These are phyloP conservation scores for Oceanodroma tethys DNA, from an alignment of 2,113 vertebrate genomes.

Conservation along the genomic window DNA sequence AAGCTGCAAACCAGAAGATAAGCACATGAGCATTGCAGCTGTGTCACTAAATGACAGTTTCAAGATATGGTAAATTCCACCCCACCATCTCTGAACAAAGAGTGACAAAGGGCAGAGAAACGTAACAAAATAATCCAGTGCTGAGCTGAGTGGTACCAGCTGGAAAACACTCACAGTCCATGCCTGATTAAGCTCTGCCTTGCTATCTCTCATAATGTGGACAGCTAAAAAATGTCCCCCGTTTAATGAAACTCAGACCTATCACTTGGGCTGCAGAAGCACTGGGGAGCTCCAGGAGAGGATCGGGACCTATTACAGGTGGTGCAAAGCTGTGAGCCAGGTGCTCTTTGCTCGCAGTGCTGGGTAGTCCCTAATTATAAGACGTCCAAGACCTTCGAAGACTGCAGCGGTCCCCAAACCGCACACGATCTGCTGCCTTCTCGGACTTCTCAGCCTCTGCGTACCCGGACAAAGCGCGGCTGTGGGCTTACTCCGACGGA, in stretches of 20 bases:
- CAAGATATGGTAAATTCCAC: constrained; percentile 19
- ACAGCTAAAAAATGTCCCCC: background rate
- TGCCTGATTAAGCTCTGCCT: background rate
- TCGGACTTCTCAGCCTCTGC: background rate
- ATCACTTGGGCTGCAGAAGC: background rate
- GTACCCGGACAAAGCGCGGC: accelerated
- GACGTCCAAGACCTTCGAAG: background rate
- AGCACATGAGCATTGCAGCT: background rate
- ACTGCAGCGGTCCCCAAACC: background rate
- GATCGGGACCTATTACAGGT: background rate
- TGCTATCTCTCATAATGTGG: background rate
- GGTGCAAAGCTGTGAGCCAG: background rate
- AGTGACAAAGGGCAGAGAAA: constrained; percentile 23
- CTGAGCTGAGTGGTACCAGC: background rate
- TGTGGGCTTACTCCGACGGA: background rate
- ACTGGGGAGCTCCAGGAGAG: background rate
- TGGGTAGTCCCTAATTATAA: background rate
- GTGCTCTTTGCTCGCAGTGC: background rate
- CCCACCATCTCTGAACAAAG: constrained; percentile 13
- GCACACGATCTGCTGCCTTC: accelerated
- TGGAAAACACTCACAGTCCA: background rate
- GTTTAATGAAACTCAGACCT: background rate
- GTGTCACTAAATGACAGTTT: background rate
- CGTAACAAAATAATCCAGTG: background rate
- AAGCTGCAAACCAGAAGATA: constrained; percentile 22